A percentile compares a stretch with the other conserved stretches of the same genome.
phyloP scores from a whole-genome alignment of 2,888 invertebrate species.

The Nymphalis polychloros region DNA sequence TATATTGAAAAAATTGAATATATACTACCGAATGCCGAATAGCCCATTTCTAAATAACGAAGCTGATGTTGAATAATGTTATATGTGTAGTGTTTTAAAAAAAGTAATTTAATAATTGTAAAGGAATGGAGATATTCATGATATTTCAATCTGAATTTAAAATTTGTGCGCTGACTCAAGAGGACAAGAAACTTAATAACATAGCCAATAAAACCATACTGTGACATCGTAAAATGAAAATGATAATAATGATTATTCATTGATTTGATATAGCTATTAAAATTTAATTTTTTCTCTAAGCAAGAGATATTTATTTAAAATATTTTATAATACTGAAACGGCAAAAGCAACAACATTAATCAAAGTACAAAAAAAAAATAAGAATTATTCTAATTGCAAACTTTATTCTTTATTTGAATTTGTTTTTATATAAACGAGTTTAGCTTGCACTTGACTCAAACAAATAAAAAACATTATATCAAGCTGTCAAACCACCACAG shows the following conservation, averaged over 20 bases:
- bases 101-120: no score
- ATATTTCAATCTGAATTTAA: conserved; percentile 10
- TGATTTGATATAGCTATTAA: background rate
- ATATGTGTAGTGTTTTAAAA: no score
- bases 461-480: conserved; percentile 4
- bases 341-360: background rate
- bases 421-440: no score
- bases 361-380: background rate
- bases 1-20: no score
- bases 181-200: conserved; percentile 24
- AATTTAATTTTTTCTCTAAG: background rate
- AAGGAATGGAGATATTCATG: no score
- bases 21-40: no score
- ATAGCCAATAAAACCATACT: conserved; percentile 13
- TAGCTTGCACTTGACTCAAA: background rate
- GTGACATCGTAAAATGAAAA: conserved; percentile 9
- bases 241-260: background rate
- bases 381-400: background rate
- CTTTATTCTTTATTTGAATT: background rate
- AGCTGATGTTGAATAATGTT: no score
- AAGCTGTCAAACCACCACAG: conserved; percentile 6
- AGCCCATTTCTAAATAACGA: no score
- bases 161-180: conserved; percentile 9
- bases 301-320: background rate
- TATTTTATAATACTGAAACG: background rate